phyloP scores from a whole-genome alignment of 2,113 vertebrate genomes.

The Nicator chloris region DNA sequence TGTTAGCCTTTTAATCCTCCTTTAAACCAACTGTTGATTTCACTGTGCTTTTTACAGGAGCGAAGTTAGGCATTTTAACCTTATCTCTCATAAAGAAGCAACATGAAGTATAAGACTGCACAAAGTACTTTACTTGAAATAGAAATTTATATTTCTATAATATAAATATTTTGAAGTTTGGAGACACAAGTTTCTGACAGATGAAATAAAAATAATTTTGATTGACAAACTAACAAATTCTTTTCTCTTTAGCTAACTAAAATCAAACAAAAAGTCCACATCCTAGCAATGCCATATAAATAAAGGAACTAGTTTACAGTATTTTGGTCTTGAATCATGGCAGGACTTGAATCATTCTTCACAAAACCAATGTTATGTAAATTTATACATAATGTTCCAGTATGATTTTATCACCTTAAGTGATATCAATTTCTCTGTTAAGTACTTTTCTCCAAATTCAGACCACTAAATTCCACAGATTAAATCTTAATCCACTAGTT shows the following conservation, averaged over 20 bases:
- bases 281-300: not conserved
- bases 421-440: not conserved
- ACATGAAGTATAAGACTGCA: not conserved
- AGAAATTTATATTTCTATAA: not conserved
- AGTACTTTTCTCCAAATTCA: not conserved
- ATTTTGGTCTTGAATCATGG: not conserved
- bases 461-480: not conserved
- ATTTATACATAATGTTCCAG: not conserved
- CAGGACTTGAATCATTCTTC: not conserved
- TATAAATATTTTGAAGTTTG: not conserved
- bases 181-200: not conserved
- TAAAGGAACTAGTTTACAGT: not conserved
- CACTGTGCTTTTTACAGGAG: not conserved
- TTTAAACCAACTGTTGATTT: not conserved
- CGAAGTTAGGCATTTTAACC: not conserved
- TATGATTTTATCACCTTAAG: not conserved
- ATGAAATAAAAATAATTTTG: not conserved
- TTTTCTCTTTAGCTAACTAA: not conserved
- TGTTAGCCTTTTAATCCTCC: not conserved
- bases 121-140: not conserved
- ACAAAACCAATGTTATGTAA: not conserved
- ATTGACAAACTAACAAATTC: fast-evolving
- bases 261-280: not conserved
- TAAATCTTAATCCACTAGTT: not conserved
- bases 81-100: not conserved